phyloP scores from a whole-genome alignment of 2,888 invertebrate genomes.

The Apodemia duryi region DNA sequence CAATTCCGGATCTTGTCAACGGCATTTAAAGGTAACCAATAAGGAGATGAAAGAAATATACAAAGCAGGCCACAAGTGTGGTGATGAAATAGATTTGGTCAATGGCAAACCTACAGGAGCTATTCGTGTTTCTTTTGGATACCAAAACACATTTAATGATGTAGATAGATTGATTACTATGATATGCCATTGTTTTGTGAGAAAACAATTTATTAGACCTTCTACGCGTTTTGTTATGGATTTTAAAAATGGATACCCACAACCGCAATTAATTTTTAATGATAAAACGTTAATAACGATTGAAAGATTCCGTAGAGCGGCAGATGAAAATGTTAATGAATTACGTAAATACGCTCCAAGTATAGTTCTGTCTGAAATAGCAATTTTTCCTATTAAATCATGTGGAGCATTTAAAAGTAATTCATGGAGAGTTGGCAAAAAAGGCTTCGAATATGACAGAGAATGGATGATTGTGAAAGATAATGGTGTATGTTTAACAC shows the following conservation, averaged over 20 bases:
- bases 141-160: slow-evolving; percentile 88
- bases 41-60: slow-evolving; percentile 87
- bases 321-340: slow-evolving; percentile 28
- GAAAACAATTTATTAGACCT: slow-evolving; percentile 43
- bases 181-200: slow-evolving; percentile 87
- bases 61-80: slow-evolving; percentile 93
- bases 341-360: slow-evolving; percentile 34
- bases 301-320: slow-evolving; percentile 13
- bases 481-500: slow-evolving; percentile 90
- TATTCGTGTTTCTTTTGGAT: slow-evolving; percentile 94
- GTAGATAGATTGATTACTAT: slow-evolving; percentile 85
- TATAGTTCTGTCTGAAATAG: slow-evolving; percentile 50
- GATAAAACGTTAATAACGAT: slow-evolving; percentile 16
- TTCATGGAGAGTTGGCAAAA: slow-evolving; percentile 85
- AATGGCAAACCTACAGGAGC: slow-evolving; percentile 95
- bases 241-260: slow-evolving; percentile 26
- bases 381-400: slow-evolving; percentile 93
- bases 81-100: slow-evolving; percentile 91
- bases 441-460: slow-evolving; percentile 93
- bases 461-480: slow-evolving; percentile 95
- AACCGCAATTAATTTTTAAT: slow-evolving; percentile 14
- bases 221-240: slow-evolving; percentile 44
- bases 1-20: slow-evolving; percentile 96
- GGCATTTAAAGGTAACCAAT: slow-evolving; percentile 84
- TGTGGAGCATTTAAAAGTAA: slow-evolving; percentile 88